A percentile compares a stretch with the other conserved stretches of the same genome.
phyloP scores from a whole-genome alignment of 2,797 vertebrate genomes.

The Eidolon dupreanum region DNA sequence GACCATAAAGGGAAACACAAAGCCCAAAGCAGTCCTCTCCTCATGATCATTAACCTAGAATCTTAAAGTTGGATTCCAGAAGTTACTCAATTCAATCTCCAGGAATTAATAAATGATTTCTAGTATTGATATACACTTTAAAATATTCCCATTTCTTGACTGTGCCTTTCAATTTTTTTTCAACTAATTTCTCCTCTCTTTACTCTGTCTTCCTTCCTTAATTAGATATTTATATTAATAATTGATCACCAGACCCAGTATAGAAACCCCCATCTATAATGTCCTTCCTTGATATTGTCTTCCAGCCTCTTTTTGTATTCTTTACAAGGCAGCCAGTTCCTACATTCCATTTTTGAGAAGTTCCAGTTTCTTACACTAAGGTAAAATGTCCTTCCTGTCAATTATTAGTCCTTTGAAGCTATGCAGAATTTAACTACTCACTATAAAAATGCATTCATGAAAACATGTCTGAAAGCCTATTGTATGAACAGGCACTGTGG shows the following conservation, averaged over 20 bases:
- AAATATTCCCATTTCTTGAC: slow-evolving; percentile 44
- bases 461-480: slow-evolving; percentile 1
- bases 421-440: not conserved
- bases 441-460: not conserved
- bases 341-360: slow-evolving; percentile 32
- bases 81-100: not conserved
- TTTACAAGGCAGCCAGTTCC: not conserved
- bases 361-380: slow-evolving; percentile 36
- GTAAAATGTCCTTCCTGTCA: not conserved
- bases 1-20: slow-evolving; percentile 12
- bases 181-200: not conserved
- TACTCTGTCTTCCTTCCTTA: not conserved
- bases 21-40: not conserved
- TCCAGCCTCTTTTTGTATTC: not conserved
- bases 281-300: not conserved
- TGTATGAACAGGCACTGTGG: not conserved
- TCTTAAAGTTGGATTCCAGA: not conserved
- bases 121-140: slow-evolving; percentile 26
- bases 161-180: slow-evolving; percentile 43
- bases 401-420: slow-evolving; percentile 10
- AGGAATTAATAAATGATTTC: slow-evolving; percentile 1
- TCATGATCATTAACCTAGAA: not conserved
- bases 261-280: not conserved
- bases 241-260: not conserved
- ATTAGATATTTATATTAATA: slow-evolving; percentile 42